Percentiles rank a stretch among this genome's conserved stretches.
Evolutionary conservation across 2,888 invertebrate genomes (phyloP).

Genomic region (Phlogophora meticulosa): DNA sequence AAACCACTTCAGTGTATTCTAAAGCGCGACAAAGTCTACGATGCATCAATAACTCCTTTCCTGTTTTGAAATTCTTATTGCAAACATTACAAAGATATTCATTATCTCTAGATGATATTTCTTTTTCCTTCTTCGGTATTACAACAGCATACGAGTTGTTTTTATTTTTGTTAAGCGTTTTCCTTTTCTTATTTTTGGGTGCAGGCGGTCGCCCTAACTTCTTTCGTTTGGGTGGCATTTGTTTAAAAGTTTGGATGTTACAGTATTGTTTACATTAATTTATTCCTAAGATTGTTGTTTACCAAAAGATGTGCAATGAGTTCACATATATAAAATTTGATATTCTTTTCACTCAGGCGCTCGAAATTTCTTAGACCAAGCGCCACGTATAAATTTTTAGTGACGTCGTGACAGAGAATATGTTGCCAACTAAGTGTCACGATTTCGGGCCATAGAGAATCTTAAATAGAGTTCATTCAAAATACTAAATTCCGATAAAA

Average conservation of each 20-base stretch:
- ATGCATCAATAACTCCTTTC: slow-evolving; percentile 50
- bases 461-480: too few relatives aligned
- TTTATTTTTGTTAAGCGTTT: slow-evolving; percentile 52
- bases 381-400: slow-evolving; percentile 31
- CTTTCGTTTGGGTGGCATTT: slow-evolving; percentile 83
- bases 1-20: slow-evolving; percentile 34
- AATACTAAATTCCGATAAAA: too few relatives aligned
- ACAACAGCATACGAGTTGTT: slow-evolving; percentile 12
- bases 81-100: slow-evolving; percentile 55
- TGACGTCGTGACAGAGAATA: too few relatives aligned
- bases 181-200: slow-evolving; percentile 71
- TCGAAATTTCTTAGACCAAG: slow-evolving; percentile 35
- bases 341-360: slow-evolving; percentile 90
- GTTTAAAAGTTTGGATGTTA: slow-evolving; percentile 35
- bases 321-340: slow-evolving; percentile 80
- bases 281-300: slow-evolving; percentile 64
- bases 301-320: slow-evolving; percentile 68
- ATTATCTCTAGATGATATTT: slow-evolving; percentile 1
- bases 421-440: too few relatives aligned
- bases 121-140: slow-evolving; percentile 26
- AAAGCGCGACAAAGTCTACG: slow-evolving; percentile 34
- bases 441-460: too few relatives aligned
- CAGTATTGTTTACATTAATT: slow-evolving; percentile 58
- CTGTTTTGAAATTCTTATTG: slow-evolving; percentile 47
- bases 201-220: slow-evolving; percentile 74